Conservation (phyloP, 35 echinoderm and acorn worm species). For the Eucidaris tribuloides region DNA sequence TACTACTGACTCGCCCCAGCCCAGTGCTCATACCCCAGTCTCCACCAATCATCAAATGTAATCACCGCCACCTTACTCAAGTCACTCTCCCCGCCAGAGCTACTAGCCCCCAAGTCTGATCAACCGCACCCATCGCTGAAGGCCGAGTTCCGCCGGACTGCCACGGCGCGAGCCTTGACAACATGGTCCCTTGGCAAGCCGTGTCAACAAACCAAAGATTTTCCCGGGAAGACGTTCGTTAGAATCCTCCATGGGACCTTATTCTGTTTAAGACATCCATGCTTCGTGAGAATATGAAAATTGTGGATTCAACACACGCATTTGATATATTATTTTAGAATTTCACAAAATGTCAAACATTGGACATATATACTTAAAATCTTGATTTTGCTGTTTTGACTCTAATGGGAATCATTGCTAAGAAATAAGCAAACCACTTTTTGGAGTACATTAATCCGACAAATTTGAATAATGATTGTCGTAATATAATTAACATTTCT, state of each 20-base stretch:
- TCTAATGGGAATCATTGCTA: too few species aligned
- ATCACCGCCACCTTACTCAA: background rate
- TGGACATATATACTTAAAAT: too few species aligned
- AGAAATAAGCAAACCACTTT: too few species aligned
- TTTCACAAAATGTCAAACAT: too few species aligned
- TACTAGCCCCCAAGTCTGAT: background rate
- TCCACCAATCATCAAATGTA: background rate
- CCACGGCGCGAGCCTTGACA: background rate
- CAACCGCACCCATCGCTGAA: background rate
- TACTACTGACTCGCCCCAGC: conserved; percentile 72
- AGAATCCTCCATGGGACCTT: conserved; percentile 65
- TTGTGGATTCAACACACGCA: too few species aligned
- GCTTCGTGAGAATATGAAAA: conserved; percentile 40
- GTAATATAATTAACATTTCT: too few species aligned
- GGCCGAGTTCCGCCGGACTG: background rate
- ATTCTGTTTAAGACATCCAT: conserved; percentile 47
- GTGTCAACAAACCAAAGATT: conserved; percentile 34
- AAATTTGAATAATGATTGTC: too few species aligned
- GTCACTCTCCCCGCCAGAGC: conserved; percentile 1
- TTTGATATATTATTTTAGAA: too few species aligned
- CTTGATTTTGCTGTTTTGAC: too few species aligned
- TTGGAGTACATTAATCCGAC: too few species aligned
- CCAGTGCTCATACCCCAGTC: conserved; percentile 19
- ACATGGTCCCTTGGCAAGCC: background rate
- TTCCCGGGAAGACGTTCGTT: conserved; percentile 44